These are phyloP conservation scores for Neoarius graeffei DNA, from an alignment of 2,113 vertebrate species.

Conservation along the genomic window DNA sequence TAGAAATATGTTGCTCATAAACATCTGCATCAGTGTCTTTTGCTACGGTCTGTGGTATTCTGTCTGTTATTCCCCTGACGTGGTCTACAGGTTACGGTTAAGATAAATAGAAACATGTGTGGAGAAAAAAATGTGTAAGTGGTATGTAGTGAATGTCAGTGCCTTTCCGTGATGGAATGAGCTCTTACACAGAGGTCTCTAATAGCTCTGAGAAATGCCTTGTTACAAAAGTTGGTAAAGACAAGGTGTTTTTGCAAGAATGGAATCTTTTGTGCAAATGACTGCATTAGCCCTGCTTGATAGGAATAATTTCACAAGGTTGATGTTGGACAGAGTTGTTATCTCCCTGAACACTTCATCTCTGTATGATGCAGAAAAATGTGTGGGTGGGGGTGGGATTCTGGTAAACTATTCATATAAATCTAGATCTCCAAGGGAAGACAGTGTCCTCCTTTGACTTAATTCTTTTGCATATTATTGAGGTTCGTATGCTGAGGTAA, in stretches of 20 bases:
- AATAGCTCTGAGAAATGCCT: background rate
- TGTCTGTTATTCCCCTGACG: background rate
- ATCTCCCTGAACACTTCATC: background rate
- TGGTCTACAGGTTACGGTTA: background rate
- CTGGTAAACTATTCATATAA: background rate
- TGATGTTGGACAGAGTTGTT: background rate
- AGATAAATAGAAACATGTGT: constrained; percentile 20
- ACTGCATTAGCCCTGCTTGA: background rate
- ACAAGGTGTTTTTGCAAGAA: background rate
- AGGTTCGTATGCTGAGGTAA: background rate
- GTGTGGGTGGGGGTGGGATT: too few species aligned
- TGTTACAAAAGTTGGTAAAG: background rate
- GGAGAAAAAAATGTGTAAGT: background rate
- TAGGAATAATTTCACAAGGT: background rate
- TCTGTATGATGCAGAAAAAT: background rate
- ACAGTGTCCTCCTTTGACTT: background rate
- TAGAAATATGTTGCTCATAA: background rate
- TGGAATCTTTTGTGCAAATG: background rate
- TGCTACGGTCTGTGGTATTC: background rate
- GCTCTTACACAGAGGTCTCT: constrained; percentile 7
- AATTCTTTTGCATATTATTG: background rate
- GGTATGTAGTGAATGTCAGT: constrained; percentile 33
- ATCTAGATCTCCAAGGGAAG: background rate
- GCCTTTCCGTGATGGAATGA: constrained; percentile 8
- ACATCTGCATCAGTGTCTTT: background rate